Evolutionary conservation across 35 echinoderm and acorn worm species (phyloP), one percentile per base, ranked within the genome.

Genomic region (Heliocidaris tuberculata): DNA sequence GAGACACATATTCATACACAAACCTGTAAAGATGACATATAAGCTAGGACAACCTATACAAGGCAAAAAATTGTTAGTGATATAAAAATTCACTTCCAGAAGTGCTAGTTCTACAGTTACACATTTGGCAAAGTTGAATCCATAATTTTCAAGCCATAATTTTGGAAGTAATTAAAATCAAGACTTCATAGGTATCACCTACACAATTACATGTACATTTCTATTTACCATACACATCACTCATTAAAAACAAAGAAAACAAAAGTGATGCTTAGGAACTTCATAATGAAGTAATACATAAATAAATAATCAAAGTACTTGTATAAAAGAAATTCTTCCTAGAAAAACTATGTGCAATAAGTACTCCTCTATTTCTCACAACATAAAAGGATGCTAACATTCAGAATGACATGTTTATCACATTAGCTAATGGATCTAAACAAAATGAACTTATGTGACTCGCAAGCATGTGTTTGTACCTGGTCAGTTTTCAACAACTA

Each of bases 141-240:
- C 17, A 42, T 42, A 78, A 78, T 78, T 78, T 78, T 78, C 17
- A n/a, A 78, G 65, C 65, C 65, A 78, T 78, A 78, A 78, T 78
- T 70, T 78, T 78, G 65, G 65, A 78, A 78, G 65, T 78, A n/a
- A 19, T 78, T 78, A 78, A 78, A 78, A 78, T 78, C 65, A 78
- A 78, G 19, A 78, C 7, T n/a, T 52, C 50, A 52, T 78, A 5
- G 21, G 21, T 78, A 27, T 78, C 27, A 78, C 21, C 35, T 42
- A 78, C 7, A 78, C 19, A 78, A 24, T 78, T 70, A 7, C n/a
- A n/a, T n/a, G n/a, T n/a, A n/a, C 8, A n/a, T 78, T 27, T 78
- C 17, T 78, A 78, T 7, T 78, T 7, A 56, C 17, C 21, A 21
- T n/a, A 19, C 27, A 78, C 17, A 78, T 78, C 65, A 78, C 65